Evolutionary conservation across 1,140 invertebrate species (phyloP).

Genomic region (Bombus haemorrhoidalis): DNA sequence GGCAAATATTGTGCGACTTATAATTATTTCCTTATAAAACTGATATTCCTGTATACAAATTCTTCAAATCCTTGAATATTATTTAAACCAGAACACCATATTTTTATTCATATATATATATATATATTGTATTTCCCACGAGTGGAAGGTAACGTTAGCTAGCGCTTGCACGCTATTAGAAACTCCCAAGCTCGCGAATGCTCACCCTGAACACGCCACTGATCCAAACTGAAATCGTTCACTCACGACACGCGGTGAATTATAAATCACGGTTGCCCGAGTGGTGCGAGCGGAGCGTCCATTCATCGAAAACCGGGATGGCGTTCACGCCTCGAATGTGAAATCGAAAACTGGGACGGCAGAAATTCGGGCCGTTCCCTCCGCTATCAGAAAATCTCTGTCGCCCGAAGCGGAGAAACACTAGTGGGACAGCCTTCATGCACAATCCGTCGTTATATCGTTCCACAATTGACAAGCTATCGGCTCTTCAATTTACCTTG

Average conservation of each 20-base stretch:
- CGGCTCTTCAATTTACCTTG: slow-evolving; percentile 6
- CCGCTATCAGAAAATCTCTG: neutral
- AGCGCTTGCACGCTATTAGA: neutral
- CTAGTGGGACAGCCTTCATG: neutral
- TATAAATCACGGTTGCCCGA: neutral
- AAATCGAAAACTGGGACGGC: neutral
- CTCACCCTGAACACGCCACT: neutral
- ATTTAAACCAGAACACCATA: neutral
- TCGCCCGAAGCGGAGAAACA: neutral
- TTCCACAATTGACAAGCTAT: slow-evolving; percentile 28
- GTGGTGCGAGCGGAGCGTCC: neutral
- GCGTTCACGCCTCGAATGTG: neutral
- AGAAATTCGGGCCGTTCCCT: neutral
- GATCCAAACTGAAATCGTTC: neutral
- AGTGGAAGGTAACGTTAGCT: neutral
- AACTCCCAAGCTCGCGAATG: neutral
- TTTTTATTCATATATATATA: no score
- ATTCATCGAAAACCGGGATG: neutral
- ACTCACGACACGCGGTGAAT: neutral
- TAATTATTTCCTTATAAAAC: no score
- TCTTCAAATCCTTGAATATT: neutral
- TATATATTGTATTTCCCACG: neutral
- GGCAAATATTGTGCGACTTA: no score
- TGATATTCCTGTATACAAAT: neutral
- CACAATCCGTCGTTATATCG: slow-evolving; percentile 17